Evolutionary conservation across 2,888 invertebrate genomes (phyloP).

Genomic region (Eupithecia dodoneata): DNA sequence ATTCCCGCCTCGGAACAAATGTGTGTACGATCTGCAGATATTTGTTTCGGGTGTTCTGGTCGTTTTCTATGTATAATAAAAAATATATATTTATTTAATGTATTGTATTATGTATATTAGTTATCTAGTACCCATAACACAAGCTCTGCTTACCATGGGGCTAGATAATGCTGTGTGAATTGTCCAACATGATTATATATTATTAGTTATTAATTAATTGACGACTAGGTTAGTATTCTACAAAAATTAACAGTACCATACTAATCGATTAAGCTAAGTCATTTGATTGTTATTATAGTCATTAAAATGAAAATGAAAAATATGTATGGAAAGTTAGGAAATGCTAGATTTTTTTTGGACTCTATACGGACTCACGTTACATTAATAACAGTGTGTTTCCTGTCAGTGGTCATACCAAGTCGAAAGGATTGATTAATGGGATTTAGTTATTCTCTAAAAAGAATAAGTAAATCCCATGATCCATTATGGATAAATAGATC

Average conservation of each 20-base stretch:
- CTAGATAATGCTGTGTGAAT: too few relatives aligned
- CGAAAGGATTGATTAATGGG: too few relatives aligned
- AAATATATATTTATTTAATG: too few relatives aligned
- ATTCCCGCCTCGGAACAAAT: too few relatives aligned
- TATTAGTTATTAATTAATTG: neutral
- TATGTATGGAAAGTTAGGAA: slow-evolving; percentile 2
- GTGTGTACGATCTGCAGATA: too few relatives aligned
- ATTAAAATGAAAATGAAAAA: neutral
- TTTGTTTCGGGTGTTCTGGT: too few relatives aligned
- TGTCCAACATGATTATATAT: too few relatives aligned
- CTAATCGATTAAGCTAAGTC: slow-evolving; percentile 1
- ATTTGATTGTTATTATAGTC: neutral
- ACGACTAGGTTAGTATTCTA: neutral
- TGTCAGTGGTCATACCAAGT: neutral
- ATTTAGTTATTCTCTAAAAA: neutral
- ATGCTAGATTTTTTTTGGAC: slow-evolving; percentile 1
- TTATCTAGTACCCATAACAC: too few relatives aligned
- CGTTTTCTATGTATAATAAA: too few relatives aligned
- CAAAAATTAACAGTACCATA: neutral
- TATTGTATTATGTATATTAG: too few relatives aligned
- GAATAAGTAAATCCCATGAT: neutral
- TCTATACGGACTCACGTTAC: neutral
- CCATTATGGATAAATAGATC: neutral
- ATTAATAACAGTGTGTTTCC: neutral
- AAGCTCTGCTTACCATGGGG: too few relatives aligned